Conservation (phyloP, 1,140 invertebrate species). For the Physella acuta region DNA sequence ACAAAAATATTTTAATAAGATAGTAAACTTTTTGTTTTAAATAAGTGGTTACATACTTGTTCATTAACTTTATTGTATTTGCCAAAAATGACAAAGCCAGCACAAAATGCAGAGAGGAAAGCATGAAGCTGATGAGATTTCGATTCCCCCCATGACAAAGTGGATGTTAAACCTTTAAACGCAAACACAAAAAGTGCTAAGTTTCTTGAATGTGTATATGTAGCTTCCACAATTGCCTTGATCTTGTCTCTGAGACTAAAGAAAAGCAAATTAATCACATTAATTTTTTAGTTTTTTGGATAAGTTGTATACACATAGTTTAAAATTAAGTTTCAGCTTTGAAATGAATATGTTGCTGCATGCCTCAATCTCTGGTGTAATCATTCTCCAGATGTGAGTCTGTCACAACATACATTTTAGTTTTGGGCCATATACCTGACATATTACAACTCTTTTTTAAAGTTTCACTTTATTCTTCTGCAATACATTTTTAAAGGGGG, state of each 20-base stretch:
- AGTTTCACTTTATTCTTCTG: too few relatives aligned
- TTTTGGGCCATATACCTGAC: too few relatives aligned
- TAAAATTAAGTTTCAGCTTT: not conserved
- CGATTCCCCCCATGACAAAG: constrained; percentile 44
- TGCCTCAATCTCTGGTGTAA: too few relatives aligned
- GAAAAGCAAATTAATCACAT: not conserved
- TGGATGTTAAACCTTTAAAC: constrained; percentile 56
- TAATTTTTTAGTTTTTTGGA: not conserved
- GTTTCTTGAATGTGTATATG: constrained; percentile 63
- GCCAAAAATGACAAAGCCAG: constrained; percentile 63
- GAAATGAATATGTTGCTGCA: not conserved
- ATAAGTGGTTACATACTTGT: constrained; percentile 53
- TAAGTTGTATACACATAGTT: too few relatives aligned
- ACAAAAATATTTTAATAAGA: not conserved
- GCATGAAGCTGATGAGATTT: constrained; percentile 53
- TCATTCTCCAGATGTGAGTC: too few relatives aligned
- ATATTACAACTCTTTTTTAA: too few relatives aligned
- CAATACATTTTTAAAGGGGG: not conserved
- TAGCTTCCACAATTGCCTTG: constrained; percentile 59
- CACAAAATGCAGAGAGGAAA: constrained; percentile 61
- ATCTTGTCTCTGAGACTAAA: constrained; percentile 58
- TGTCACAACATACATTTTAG: too few relatives aligned
- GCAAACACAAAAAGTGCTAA: constrained; percentile 62
- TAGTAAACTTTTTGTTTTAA: not conserved
- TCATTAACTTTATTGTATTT: constrained; percentile 65